Base-by-base conservation (phyloP, 2,113 vertebrate genomes). In the Sylvia atricapilla region DNA sequence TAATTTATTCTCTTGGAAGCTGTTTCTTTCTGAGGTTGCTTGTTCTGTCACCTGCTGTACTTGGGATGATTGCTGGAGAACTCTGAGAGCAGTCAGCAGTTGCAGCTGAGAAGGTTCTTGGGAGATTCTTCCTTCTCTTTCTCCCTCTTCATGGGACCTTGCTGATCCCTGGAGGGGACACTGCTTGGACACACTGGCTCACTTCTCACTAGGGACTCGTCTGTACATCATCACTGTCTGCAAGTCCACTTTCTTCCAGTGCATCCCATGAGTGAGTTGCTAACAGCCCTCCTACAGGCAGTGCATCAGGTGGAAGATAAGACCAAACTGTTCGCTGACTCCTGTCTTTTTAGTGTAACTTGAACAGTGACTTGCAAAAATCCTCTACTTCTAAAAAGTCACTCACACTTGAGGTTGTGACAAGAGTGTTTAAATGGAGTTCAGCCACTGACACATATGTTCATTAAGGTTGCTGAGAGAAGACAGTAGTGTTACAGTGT, bases 401-500 rank as follows among this genome's bases (percentile, higher is more conserved):
- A 53, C 44, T 52, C 10, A 9, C 1, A 1, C 15, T 62, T 22
- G 15, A 33, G 41, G 56, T 52, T 59, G 41, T 43, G 39, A 72
- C 12, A 33, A n/a, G 64, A 13, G 3, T 25, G 6, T 52, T 92
- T n/a, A 19, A 24, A 17, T 8, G 1, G 20, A 22, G 16, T 24
- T 56, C 41, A 64, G 28, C 56, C 20, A 31, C 59, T 53, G 37
- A 10, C 4, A 1, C 7, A 3, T 4, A 5, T 0, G 0, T 10
- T 16, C 1, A 0, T 58, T 16, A 15, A 23, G 55, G 73, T 47
- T 78, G 56, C 27, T n/a, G 33, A 59, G 47, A 24, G 27, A 53
- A 50, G 17, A 35, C 2, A 0, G 8, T 13, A 2, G 7, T 53
- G 27, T 19, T 49, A 35, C 0, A 11, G 24, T 35, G 69, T 67